These are phyloP conservation scores for Caenorhabditis plicata DNA, from an alignment of 2,888 invertebrate species.

Conservation along the genomic window DNA sequence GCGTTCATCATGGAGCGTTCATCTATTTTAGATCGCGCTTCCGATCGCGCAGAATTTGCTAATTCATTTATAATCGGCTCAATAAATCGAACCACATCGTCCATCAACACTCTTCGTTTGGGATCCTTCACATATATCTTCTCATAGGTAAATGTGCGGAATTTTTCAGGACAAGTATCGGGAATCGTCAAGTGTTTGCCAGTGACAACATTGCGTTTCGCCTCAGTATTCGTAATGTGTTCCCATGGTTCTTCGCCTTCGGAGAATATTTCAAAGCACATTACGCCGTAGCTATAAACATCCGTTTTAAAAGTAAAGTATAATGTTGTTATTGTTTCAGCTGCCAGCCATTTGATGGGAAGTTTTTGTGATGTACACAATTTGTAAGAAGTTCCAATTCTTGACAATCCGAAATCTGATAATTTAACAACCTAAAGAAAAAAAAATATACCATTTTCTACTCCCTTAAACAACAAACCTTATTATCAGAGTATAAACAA, in stretches of 20 bases:
- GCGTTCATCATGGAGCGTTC: too few relatives aligned
- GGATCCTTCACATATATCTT: slow-evolving; percentile 33
- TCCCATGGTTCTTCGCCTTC: slow-evolving; percentile 45
- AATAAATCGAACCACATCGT: slow-evolving; percentile 28
- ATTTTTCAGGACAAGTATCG: slow-evolving; percentile 30
- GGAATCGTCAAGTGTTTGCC: slow-evolving; percentile 28
- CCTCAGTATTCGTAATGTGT: slow-evolving; percentile 15
- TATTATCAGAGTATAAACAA: slow-evolving; percentile 10
- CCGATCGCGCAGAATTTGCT: neutral
- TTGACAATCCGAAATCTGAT: slow-evolving; percentile 38
- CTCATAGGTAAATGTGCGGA: slow-evolving; percentile 30
- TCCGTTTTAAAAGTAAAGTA: slow-evolving; percentile 21
- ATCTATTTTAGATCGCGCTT: too few relatives aligned
- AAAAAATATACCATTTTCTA: too few relatives aligned
- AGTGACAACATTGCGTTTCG: slow-evolving; percentile 1
- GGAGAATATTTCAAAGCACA: slow-evolving; percentile 36
- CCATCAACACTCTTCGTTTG: slow-evolving; percentile 24
- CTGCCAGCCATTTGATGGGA: slow-evolving; percentile 36
- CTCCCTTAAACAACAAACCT: too few relatives aligned
- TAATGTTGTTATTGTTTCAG: slow-evolving; percentile 21
- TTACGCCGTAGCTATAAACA: slow-evolving; percentile 42
- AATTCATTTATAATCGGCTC: slow-evolving; percentile 20
- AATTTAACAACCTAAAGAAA: slow-evolving; percentile 35
- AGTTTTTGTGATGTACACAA: slow-evolving; percentile 22
- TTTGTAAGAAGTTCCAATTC: slow-evolving; percentile 16